Base-by-base conservation (phyloP, 2,888 invertebrate genomes). In the Drosophila stalkeri region DNA sequence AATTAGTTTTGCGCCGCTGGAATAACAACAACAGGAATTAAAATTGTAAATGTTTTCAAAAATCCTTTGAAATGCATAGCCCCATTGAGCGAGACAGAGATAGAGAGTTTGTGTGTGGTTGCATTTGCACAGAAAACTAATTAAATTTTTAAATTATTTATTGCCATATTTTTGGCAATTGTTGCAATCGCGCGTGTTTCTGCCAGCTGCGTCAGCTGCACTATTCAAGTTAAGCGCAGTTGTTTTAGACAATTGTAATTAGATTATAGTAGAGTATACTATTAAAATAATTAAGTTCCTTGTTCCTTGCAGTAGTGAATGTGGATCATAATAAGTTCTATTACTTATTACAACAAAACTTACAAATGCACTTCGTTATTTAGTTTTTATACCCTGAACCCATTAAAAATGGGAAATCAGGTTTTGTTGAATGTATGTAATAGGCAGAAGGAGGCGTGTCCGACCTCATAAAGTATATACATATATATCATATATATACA, bases 61-160 rank as follows among this genome's bases (percentile, higher is more conserved):
- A 79, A 79, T 72, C 55, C 70, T 46, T 74, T 69, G 61, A 69
- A 72, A 70, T 74, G 60, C 74, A 61, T 35, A 63, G 43, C 62
- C 18, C 18, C 14, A 23, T 11, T 39, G 37, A 5, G 23, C 3
- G 20, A 16, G 16, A 23, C 9, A 23, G 54, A 8, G 37, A 44
- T 4, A 33, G 33, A 35, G 35, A 35, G 51, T 7, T 27, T 55
- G 43, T 57, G 33, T 59, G 31, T 67, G 27, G 64, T 74, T 62
- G 64, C 59, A 47, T 68, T 60, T 43, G 70, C 47, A 62, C 60
- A 66, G 54, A 72, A 78, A 82, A 87, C 87, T 82, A 85, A 85
- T 85, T 85, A 86, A 78, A 87, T 82, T 73, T 74, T 77, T 85
- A 70, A 82, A 78, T 82, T 72, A 85, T 85, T 84, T 85, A 79